Base-by-base conservation (phyloP, 2,888 invertebrate species). In the Sicus ferrugineus region DNA sequence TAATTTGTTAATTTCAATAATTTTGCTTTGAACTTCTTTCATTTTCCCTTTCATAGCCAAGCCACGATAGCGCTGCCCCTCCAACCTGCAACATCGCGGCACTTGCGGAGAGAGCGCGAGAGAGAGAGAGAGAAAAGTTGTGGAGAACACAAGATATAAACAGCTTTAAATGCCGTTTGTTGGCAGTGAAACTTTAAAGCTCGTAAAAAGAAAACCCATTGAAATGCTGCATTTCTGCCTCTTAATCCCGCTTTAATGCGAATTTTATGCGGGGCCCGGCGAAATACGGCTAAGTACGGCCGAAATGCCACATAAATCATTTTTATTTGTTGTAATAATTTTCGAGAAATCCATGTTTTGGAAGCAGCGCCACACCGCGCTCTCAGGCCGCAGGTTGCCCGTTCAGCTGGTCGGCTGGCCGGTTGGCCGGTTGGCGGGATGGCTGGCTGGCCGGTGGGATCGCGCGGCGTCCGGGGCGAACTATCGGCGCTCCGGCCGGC, bases 241-340 rank as follows among this genome's bases (percentile, higher is more conserved):
- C 28, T 54, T 54, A 54, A 54, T 54, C 11, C 26, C 54, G 28
- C 16, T 59, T 59, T 34, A 59, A 59, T 59, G 59, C 23, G 34
- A 21, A 23, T 54, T 54, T 54, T 54, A 21, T 54, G 54, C 23
- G 38, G 7, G 34, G 42, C 7, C n/a, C 23, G 2, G 42, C 21
- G 9, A 38, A 61, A 11, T 14, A 19, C 28, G 23, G 21, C 42
- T 23, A 59, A 42, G 34, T 42, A 42, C 61, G 21, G 38, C 19
- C 30, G 16, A 64, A 30, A 30, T 58, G 48, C 28, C 48, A 26
- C 58, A 58, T 67, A 67, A 58, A 67, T 67, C 67, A 67, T 58
- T 67, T 67, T 67, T 58, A 67, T 67, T 67, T 67, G 52, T 65
- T 26, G 65, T 31, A 63, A 63, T 48, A 63, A 63, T 63, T 63